Evolutionary conservation across 1,140 invertebrate genomes (phyloP).

Genomic region (Cylas formicarius): DNA sequence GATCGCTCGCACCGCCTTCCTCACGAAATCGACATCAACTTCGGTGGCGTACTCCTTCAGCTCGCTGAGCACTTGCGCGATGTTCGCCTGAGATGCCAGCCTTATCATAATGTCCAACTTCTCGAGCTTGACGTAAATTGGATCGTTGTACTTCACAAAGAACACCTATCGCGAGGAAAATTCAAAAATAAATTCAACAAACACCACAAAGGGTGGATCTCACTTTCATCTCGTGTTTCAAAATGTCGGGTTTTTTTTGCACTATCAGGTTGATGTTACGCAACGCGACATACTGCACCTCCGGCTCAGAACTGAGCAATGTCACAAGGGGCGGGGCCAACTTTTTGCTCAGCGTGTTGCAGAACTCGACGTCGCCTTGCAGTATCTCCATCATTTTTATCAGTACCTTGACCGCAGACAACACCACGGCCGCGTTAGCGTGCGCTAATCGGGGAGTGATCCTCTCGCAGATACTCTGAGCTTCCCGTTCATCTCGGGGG

Average conservation of each 20-base stretch:
- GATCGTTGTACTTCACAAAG: constrained; percentile 99
- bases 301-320: constrained; percentile 93
- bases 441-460: constrained; percentile 97
- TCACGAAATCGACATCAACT: constrained; percentile 99
- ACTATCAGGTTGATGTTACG: constrained; percentile 99
- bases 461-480: constrained; percentile 98
- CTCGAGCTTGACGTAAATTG: constrained; percentile 99
- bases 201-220: constrained; percentile 31
- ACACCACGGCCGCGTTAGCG: constrained; percentile 98
- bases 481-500: constrained; percentile 95
- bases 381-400: constrained; percentile 99
- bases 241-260: constrained; percentile 95
- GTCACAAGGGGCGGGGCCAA: constrained; percentile 98
- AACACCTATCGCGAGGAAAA: constrained; percentile 58
- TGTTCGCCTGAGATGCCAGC: constrained; percentile 95
- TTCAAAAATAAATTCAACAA: constrained; percentile 4
- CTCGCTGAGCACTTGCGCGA: constrained; percentile 96
- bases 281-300: constrained; percentile 97
- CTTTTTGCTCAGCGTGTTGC: constrained; percentile 91
- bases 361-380: constrained; percentile 84
- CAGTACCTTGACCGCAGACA: constrained; percentile 92
- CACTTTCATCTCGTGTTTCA: constrained; percentile 99
- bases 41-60: constrained; percentile 99
- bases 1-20: constrained; percentile 96
- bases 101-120: constrained; percentile 99